Evolutionary conservation across 2,888 invertebrate species (phyloP).

Genomic region (Perizoma flavofasciatum): DNA sequence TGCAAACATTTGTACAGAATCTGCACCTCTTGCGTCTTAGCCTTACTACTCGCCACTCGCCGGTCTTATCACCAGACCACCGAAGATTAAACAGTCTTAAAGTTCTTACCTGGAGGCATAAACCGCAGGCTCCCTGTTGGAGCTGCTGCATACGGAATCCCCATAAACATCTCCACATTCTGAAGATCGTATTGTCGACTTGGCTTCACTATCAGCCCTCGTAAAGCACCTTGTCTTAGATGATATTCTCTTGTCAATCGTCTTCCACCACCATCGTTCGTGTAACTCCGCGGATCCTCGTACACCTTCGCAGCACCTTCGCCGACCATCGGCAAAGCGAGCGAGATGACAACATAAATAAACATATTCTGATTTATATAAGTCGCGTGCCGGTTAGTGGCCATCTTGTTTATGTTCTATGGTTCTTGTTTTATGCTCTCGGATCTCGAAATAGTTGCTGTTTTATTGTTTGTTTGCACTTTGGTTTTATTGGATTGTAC

Average conservation of each 20-base stretch:
- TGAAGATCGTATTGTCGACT: conserved; percentile 85
- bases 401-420: conserved; percentile 76
- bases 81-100: neutral
- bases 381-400: conserved; percentile 73
- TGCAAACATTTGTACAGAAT: too few relatives aligned
- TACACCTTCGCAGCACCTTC: conserved; percentile 66
- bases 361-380: conserved; percentile 77
- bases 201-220: conserved; percentile 87
- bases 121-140: conserved; percentile 90
- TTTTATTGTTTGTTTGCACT: conserved; percentile 72
- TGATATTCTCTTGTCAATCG: conserved; percentile 84
- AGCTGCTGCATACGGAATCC: conserved; percentile 92
- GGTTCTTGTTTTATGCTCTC: conserved; percentile 62
- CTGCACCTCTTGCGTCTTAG: too few relatives aligned
- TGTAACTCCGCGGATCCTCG: conserved; percentile 61
- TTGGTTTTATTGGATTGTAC: conserved; percentile 58
- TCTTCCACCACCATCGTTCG: conserved; percentile 63
- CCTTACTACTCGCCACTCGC: too few relatives aligned
- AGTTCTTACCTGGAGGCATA: conserved; percentile 90
- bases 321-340: conserved; percentile 72
- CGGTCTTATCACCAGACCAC: too few relatives aligned
- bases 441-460: conserved; percentile 66
- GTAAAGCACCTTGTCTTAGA: conserved; percentile 87
- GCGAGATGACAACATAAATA: conserved; percentile 78
- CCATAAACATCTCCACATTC: conserved; percentile 89